A percentile compares a stretch with the other conserved stretches of the same genome.
These are phyloP conservation scores for Cacoxenus indagator DNA, from an alignment of 2,888 invertebrate species.

Conservation along the genomic window DNA sequence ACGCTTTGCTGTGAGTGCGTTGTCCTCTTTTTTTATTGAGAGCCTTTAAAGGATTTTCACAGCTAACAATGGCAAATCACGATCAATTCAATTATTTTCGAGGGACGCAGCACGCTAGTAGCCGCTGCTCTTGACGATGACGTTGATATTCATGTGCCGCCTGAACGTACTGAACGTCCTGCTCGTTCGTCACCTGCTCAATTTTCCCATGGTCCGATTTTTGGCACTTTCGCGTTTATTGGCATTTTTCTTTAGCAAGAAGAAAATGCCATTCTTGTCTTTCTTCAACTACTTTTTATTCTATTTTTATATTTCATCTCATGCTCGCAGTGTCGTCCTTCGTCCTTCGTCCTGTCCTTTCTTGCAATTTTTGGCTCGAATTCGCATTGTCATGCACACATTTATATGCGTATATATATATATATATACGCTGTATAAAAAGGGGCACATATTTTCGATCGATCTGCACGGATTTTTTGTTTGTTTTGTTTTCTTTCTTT, in stretches of 20 bases:
- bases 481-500: neutral
- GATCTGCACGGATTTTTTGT: conserved; percentile 9
- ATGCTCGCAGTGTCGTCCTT: neutral
- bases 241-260: too few species aligned
- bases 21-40: conserved; percentile 26
- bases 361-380: conserved; percentile 32
- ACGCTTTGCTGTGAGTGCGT: neutral
- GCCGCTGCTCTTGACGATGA: conserved; percentile 33
- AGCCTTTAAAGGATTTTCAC: conserved; percentile 30
- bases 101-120: too few species aligned
- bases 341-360: neutral
- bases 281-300: neutral
- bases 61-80: conserved; percentile 59
- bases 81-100: conserved; percentile 66
- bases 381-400: conserved; percentile 13
- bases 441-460: too few species aligned
- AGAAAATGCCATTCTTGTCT: too few species aligned
- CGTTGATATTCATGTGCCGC: conserved; percentile 25
- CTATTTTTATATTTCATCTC: neutral
- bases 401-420: too few species aligned
- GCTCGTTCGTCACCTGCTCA: conserved; percentile 55
- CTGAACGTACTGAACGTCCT: conserved; percentile 2
- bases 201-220: conserved; percentile 54
- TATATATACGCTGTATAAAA: too few species aligned
- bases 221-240: conserved; percentile 21